Percentiles rank a stretch among this genome's conserved stretches.
phyloP scores from a whole-genome alignment of 2,113 vertebrate genomes.

The Leucosticte australis region DNA sequence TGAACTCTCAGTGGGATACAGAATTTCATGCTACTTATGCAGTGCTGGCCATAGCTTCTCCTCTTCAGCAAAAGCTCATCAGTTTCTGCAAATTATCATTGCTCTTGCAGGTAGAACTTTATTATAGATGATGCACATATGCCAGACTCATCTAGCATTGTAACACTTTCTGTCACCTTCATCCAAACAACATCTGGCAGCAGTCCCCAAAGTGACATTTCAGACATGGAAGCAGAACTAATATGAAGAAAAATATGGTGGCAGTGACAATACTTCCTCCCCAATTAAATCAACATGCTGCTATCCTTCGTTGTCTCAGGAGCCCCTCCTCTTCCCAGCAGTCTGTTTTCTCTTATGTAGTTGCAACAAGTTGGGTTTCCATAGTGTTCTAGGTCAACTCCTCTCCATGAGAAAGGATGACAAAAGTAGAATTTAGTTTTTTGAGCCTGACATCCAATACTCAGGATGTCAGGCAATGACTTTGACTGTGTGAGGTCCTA shows the following conservation, averaged over 20 bases:
- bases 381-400: not conserved
- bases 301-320: not conserved
- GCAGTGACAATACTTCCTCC: not conserved
- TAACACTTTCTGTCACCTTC: conserved; percentile 54
- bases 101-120: conserved; percentile 50
- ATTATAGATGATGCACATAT: conserved; percentile 56
- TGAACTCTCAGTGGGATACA: not conserved
- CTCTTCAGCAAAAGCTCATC: conserved; percentile 18
- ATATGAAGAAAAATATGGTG: conserved; percentile 30
- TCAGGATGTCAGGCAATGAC: not conserved
- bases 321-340: not conserved
- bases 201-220: conserved; percentile 44
- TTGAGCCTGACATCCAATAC: not conserved
- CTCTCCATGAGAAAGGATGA: not conserved
- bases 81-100: conserved; percentile 41
- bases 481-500: not conserved
- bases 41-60: not conserved
- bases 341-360: not conserved
- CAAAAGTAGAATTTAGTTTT: not conserved
- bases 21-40: conserved; percentile 13
- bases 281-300: not conserved
- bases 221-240: conserved; percentile 42
- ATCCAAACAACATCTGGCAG: conserved; percentile 64
- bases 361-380: not conserved
- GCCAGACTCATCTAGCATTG: conserved; percentile 55